Base-by-base conservation (phyloP, 2,888 invertebrate genomes). In the Mantis religiosa region DNA sequence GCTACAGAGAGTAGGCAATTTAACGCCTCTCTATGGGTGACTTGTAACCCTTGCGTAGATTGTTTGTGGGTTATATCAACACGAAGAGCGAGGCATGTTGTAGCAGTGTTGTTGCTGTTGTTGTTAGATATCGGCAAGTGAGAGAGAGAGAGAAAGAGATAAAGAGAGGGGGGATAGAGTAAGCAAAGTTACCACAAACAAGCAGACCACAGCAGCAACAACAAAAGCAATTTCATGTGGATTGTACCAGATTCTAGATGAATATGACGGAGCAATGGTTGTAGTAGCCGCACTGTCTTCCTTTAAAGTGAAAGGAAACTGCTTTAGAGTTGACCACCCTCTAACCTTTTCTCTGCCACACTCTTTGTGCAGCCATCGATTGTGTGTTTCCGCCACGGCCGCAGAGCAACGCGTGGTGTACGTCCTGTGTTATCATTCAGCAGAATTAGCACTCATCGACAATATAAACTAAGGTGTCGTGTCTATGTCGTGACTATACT, bases 21-120 rank as follows among this genome's bases (percentile, higher is more conserved):
- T 89, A 89, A 87, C 86, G 89, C 82, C 89, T 83, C 83, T 87
- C 83, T 82, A 82, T 82, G 87, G n/a, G 84, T 87, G 82, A 84
- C 85, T 84, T 85, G 87, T 84, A 71, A 83, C 82, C 41, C 85
- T 34, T 47, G 54, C 54, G 54, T 47, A 88, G 89, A 87, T 89
- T 87, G 89, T 87, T 89, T 83, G 89, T 84, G 89, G 89, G 28
- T 89, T 89, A 86, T 89, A 89, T 89, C 82, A 86, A 89, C 88
- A 89, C 88, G 85, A 34, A 25, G 41, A 85, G 47, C 15, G 85
- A 27, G n/a, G 85, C 85, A 54, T 54, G 85, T 54, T 30, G 28
- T 30, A 71, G 20, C 54, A 4, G 54, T 71, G 54, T 71, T 71
- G 54, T 71, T 71, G 54, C 20, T 71, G 54, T 71, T 71, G n/a